Base-by-base conservation (phyloP, 1,140 invertebrate genomes). In the Drosophila pruinosa region DNA sequence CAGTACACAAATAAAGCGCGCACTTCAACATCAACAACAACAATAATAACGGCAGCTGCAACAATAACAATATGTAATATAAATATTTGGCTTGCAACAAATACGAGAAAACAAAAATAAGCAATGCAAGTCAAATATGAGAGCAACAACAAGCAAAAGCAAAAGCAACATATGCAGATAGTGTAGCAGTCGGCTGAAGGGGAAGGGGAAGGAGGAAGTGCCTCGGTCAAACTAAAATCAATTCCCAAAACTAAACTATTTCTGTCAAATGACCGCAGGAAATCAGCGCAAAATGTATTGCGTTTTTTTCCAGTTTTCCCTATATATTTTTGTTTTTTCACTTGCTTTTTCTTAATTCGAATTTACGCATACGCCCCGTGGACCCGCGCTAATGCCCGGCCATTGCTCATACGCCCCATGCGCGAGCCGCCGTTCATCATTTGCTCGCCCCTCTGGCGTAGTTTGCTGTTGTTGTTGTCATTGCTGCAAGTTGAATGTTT, bases 1-100 rank as follows among this genome's bases (percentile, higher is more conserved):
- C 28, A 72, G 26, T 47, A 50, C 26, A 48, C 62, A 68, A 61
- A 73, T 57, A 57, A 48, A 52, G 47, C 21, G 15, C n/a, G 38
- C 50, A 39, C 15, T 57, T 45, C 48, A 61, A 41, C 53, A 58
- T 53, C 6, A 50, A 57, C 22, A 58, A 43, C 21, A 59, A 31
- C 47, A 75, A 53, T 12, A 57, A 47, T 15, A 61, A 28, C 47
- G 8, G 34, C 50, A 34, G 52, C 53, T 59, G 50, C 12, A 77
- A 77, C 62, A 86, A 78, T 78, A 78, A 79, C 76, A 79, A 80
- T 83, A 82, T 78, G 75, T 83, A 83, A 78, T 78, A 82, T 72
- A 82, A 83, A 82, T 82, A 82, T 82, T 82, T 82, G 52, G 57
- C 56, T 65, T 64, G 62, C 77, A 53, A 56, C 72, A 80, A 80